Percentiles rank a stretch among this genome's conserved stretches.
Conservation (phyloP, 2,113 vertebrate species). For the Gallinago jamesoni region DNA sequence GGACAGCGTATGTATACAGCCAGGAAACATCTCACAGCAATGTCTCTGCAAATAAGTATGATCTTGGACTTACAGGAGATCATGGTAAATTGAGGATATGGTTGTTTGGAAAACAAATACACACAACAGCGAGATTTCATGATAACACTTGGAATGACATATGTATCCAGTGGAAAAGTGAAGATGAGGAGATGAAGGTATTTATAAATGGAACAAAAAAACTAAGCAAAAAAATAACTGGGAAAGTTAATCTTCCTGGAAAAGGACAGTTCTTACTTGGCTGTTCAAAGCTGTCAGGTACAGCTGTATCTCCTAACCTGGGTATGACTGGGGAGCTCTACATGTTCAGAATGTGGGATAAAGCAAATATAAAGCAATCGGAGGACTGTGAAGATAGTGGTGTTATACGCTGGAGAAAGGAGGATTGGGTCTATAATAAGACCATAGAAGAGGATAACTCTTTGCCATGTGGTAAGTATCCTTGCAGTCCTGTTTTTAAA, state of each 20-base stretch:
- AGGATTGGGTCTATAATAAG: constrained; percentile 55
- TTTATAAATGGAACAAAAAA: constrained; percentile 50
- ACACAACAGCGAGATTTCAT: not conserved
- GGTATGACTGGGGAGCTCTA: constrained; percentile 72
- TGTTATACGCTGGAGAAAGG: constrained; percentile 63
- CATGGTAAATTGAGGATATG: constrained; percentile 50
- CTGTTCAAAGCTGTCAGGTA: constrained; percentile 32
- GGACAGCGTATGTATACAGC: constrained; percentile 67
- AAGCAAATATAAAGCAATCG: not conserved
- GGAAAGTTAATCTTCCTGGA: constrained; percentile 6
- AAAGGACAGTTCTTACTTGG: constrained; percentile 69
- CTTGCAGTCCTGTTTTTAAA: not conserved
- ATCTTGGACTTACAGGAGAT: constrained; percentile 63
- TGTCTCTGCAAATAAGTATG: not conserved
- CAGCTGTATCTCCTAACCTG: not conserved
- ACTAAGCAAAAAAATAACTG: not conserved
- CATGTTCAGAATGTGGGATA: constrained; percentile 75
- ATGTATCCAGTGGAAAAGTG: constrained; percentile 65
- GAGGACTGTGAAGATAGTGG: constrained; percentile 43
- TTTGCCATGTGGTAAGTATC: constrained; percentile 66
- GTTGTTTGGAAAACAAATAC: constrained; percentile 63
- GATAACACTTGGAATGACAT: constrained; percentile 54
- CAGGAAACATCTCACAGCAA: constrained; percentile 19
- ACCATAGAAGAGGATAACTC: constrained; percentile 33
- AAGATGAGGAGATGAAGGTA: constrained; percentile 35